Base-by-base conservation (phyloP, 2,797 vertebrate species). In the Amazonetta brasiliensis region DNA sequence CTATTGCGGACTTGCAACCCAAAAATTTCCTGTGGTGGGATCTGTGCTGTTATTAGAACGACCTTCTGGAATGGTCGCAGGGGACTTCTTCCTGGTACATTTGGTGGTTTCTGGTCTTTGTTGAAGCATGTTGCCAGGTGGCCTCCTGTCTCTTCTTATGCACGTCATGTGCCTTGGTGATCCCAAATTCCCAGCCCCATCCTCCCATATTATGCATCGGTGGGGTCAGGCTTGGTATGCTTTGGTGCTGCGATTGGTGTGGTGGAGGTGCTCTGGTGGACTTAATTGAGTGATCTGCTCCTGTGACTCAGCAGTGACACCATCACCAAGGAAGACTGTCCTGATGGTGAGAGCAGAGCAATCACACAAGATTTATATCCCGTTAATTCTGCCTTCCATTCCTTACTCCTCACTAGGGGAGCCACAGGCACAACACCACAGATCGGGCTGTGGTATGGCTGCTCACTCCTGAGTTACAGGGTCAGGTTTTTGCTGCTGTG, bases 281-380 rank as follows among this genome's bases (percentile, higher is more conserved):
- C 43, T 55, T 44, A 15, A 62, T n/a, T 76, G 10, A 17, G 9
- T 25, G 31, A 8, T 66, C 86, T 74, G 68, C 10, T 63, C 41
- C 72, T 71, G 60, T 66, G 63, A n/a, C 84, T 95, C 87, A 82
- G 76, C 79, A 92, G 82, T 76, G 89, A 31, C 62, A 52, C 16
- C 20, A 11, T 73, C 12, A 6, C 35, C 7, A 16, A 18, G 12
- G 11, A 74, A 2, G 15, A 41, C 14, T 48, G 35, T 80, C 35
- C 55, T 11, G 1, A 30, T 8, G 16, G 15, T 66, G 76, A 56
- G 17, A 59, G 12, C 39, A 39, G 31, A 39, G 50, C 56, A 48
- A 13, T 64, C 12, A 3, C 1, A 14, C 39, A 46, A 63, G n/a
- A 63, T 71, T 35, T 28, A 1, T 1, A 1, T 54, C 16, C 50